Conservation (phyloP, 2,797 vertebrate species). For the Anguilla marmorata region DNA sequence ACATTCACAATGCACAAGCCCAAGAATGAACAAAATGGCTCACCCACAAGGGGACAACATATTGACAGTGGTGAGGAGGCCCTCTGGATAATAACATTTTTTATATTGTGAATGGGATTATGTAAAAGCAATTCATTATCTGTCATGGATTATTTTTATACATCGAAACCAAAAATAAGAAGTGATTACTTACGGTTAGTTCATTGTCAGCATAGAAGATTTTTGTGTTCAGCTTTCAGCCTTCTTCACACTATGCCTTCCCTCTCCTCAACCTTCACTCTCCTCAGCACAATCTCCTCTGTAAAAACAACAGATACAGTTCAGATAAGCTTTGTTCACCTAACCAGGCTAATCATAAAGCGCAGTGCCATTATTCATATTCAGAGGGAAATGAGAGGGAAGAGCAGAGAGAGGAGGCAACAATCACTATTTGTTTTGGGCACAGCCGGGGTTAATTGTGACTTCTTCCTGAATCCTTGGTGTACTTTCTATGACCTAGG, state of each 20-base stretch:
- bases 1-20: not conserved
- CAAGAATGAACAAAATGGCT: not conserved
- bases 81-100: not conserved
- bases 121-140: not conserved
- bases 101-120: too few species aligned
- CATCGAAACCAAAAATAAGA: not conserved
- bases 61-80: not conserved
- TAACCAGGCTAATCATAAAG: conserved; percentile 13
- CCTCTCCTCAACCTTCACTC: too few species aligned
- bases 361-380: not conserved
- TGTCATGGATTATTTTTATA: not conserved
- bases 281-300: conserved; percentile 48
- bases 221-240: conserved; percentile 34
- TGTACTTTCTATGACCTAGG: conserved; percentile 26
- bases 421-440: conserved; percentile 7
- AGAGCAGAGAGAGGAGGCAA: conserved; percentile 1
- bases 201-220: conserved; percentile 60
- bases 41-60: not conserved
- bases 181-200: conserved; percentile 64
- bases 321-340: not conserved
- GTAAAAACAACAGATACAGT: conserved; percentile 48
- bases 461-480: conserved; percentile 20
- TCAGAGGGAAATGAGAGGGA: not conserved
- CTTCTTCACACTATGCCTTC: too few species aligned
- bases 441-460: conserved; percentile 1